These are phyloP conservation scores for Copidosoma aretas DNA, from an alignment of 2,888 invertebrate genomes.

Conservation along the genomic window DNA sequence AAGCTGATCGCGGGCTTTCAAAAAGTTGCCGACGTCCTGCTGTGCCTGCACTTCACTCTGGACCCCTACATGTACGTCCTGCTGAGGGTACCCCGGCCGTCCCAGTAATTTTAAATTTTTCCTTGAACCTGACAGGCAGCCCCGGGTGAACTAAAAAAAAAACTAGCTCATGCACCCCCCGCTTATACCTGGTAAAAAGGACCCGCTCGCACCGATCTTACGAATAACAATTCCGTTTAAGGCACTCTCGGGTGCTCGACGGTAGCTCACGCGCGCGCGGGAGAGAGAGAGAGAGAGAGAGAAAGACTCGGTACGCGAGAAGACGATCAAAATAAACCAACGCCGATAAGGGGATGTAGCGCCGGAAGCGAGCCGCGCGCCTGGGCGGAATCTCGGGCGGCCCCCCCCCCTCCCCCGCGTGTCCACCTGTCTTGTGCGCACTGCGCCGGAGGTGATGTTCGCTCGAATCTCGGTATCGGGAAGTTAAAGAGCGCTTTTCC, in stretches of 20 bases:
- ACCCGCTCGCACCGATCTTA: too few species aligned
- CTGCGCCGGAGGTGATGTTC: too few species aligned
- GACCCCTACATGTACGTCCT: constrained; percentile 86
- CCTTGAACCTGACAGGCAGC: too few species aligned
- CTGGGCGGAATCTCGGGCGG: not conserved
- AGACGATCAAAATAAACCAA: constrained; percentile 21
- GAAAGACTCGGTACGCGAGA: constrained; percentile 18
- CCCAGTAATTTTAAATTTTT: too few species aligned
- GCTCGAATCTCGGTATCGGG: too few species aligned
- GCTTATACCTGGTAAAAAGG: too few species aligned
- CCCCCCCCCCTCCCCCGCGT: not conserved
- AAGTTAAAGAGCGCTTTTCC: not conserved
- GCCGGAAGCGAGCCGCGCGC: constrained; percentile 11
- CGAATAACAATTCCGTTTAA: constrained; percentile 2
- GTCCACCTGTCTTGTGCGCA: not conserved
- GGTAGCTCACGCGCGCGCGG: not conserved
- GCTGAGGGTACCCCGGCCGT: constrained; percentile 65
- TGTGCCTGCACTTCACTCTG: constrained; percentile 82
- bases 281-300: too few species aligned
- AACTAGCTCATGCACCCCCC: too few species aligned
- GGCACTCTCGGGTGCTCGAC: not conserved
- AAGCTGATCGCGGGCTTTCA: constrained; percentile 63
- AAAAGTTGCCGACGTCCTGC: constrained; percentile 73
- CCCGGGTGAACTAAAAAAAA: too few species aligned
- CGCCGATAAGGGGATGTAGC: constrained; percentile 7